Base-by-base conservation (phyloP, 2,113 vertebrate genomes). In the Paracyprichromis sp. region DNA sequence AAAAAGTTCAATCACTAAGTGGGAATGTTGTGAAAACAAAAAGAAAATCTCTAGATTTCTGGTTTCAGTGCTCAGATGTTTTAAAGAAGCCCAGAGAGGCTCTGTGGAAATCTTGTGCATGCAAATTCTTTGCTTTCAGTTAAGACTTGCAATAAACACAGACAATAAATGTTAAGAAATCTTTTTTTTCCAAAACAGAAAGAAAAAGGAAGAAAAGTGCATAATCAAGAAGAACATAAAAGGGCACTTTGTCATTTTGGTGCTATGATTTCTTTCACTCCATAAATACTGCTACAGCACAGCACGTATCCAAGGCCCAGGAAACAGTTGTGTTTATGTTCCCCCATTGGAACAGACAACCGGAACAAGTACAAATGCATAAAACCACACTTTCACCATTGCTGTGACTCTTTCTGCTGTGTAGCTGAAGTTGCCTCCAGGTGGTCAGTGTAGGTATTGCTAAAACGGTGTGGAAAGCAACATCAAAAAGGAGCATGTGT, bases 241-340 rank as follows among this genome's bases (percentile, higher is more conserved):
- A 95, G 95, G 94, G 90, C 95, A 96, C 95, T 95, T 95, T 88
- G 89, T 92, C 89, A 92, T 93, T 90, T 95, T 94, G 95, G 93
- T 95, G 93, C 91, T 94, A 86, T 89, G 87, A 90, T 79, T 92
- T 84, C 86, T 92, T 85, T 91, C 78, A 76, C 59, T 93, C 91
- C 90, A 93, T 94, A 93, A 95, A 95, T 94, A 96, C 94, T 95
- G 93, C 92, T 95, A 95, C 91, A 94, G 88, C 88, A 93, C 90
- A 91, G 92, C 89, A 50, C 90, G 83, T 57, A 85, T 88, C 88
- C 84, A 91, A 93, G 92, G 94, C 92, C 92, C 90, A 63, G 84
- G 79, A 84, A 89, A 91, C 80, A 71, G 83, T 21, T 71, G 66
- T 87, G 80, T 89, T 82, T 66, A 83, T 86, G 71, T 83, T 89